Evolutionary conservation across 2,888 invertebrate species (phyloP).

Genomic region (Oligia fasciuncula): DNA sequence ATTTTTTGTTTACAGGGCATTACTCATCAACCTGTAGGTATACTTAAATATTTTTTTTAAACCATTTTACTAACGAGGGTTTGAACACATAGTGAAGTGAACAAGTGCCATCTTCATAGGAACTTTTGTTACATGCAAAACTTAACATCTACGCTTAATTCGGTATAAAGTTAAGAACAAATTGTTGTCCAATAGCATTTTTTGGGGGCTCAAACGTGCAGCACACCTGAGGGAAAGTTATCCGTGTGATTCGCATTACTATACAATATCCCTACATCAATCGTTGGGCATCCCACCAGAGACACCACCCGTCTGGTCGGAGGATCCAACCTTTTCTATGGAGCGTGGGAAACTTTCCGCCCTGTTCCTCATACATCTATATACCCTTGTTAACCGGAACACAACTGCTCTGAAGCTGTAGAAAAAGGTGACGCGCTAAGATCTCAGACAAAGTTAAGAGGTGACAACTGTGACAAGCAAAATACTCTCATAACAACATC

Average conservation of each 20-base stretch:
- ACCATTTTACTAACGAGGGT: no score
- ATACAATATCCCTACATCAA: no score
- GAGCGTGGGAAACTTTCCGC: not conserved
- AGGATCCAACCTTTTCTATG: not conserved
- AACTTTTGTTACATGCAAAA: no score
- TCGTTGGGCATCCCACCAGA: no score
- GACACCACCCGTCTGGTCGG: no score
- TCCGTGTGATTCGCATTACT: no score
- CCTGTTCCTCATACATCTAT: not conserved
- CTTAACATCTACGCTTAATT: no score
- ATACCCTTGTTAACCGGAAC: not conserved
- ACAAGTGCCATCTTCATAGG: no score
- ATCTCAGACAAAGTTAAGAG: not conserved
- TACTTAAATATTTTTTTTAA: no score
- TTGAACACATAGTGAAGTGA: no score
- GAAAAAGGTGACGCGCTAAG: not conserved
- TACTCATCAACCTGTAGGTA: not conserved
- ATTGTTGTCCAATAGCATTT: not conserved
- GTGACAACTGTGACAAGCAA: not conserved
- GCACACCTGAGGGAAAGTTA: no score
- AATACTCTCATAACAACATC: not conserved
- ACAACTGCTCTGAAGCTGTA: not conserved
- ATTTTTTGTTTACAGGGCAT: conserved; percentile 21
- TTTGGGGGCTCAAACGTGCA: not conserved
- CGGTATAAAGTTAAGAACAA: not conserved